Evolutionary conservation across 2,797 vertebrate species (phyloP), one percentile per base, ranked within the genome.

Genomic region (Phrynocephalus vlangalii): DNA sequence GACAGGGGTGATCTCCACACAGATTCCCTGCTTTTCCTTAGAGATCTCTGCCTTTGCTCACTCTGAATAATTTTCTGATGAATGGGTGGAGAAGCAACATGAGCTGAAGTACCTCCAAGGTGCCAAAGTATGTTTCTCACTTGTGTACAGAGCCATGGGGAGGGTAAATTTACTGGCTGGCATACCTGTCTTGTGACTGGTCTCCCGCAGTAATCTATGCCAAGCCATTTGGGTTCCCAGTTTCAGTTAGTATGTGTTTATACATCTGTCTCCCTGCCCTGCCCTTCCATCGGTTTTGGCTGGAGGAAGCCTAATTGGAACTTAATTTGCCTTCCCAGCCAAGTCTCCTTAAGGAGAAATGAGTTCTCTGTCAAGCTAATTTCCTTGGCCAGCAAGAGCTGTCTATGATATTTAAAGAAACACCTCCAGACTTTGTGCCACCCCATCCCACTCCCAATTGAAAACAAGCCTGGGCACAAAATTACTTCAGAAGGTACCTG

Each of bases 371-470:
- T 94, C 93, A 92, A 91, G 82, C 83, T 84, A 89, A 0, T 0
- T 85, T 87, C 90, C 91, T 92, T 85, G 89, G 90, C 80, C 89
- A 91, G 92, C 86, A 92, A 71, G 6, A 86, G 77, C 92, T 52
- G 81, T 79, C 6, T 3, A 0, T 48, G 83, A 0, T 76, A 1
- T 18, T 18, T 26, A 67, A 76, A 33, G 22, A 38, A 78, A 68
- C 11, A 8, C 63, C 13, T n/a, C 11, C 52, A 60, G 50, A 24
- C 9, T 44, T 79, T 30, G 73, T 83, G 30, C 72, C n/a, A 44
- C 1, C 3, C 28, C 10, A 48, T 75, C 50, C 15, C 15, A 10
- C 15, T 3, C 15, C 44, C 6, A 66, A 3, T 13, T 38, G 52
- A 83, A 38, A 50, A 73, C 72, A 16, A 5, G 26, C 50, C 15